Evolutionary conservation across 2,888 invertebrate species (phyloP).

Genomic region (Nemoura dubitans): DNA sequence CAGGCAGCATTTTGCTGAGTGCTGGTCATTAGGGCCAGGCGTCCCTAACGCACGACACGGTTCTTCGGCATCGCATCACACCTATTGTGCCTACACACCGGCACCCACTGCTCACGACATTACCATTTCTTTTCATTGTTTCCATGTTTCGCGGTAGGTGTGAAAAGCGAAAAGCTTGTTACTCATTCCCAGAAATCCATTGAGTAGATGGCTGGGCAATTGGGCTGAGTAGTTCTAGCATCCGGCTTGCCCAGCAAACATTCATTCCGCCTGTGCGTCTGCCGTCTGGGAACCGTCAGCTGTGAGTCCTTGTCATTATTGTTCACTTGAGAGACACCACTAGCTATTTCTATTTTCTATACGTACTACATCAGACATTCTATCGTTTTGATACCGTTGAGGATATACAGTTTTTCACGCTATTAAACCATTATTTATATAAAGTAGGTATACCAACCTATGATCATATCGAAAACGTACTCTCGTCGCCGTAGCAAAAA

Average conservation of each 20-base stretch:
- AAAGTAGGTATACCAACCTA: not conserved
- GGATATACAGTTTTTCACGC: not conserved
- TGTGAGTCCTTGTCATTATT: constrained; percentile 14
- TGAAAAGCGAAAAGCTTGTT: constrained; percentile 33
- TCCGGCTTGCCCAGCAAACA: not conserved
- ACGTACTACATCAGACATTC: not conserved
- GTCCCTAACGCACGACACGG: not conserved
- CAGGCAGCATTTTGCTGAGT: not conserved
- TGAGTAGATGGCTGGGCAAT: constrained; percentile 43
- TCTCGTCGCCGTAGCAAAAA: not conserved
- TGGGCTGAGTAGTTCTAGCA: constrained; percentile 39
- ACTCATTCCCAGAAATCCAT: constrained; percentile 37
- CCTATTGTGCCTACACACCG: too few species aligned
- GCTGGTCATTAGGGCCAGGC: not conserved
- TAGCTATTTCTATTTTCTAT: constrained; percentile 16
- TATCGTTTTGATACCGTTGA: not conserved
- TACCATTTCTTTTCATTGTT: constrained; percentile 30
- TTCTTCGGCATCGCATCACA: too few species aligned
- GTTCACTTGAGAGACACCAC: not conserved
- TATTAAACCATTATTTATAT: not conserved
- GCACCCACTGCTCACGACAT: not conserved
- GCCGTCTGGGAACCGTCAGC: constrained; percentile 44
- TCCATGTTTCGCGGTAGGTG: constrained; percentile 20
- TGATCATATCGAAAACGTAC: too few species aligned
- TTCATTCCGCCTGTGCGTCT: not conserved